Percentiles rank a stretch among this genome's conserved stretches.
phyloP scores from a whole-genome alignment of 2,113 vertebrate genomes.

The Crotophaga sulcirostris region DNA sequence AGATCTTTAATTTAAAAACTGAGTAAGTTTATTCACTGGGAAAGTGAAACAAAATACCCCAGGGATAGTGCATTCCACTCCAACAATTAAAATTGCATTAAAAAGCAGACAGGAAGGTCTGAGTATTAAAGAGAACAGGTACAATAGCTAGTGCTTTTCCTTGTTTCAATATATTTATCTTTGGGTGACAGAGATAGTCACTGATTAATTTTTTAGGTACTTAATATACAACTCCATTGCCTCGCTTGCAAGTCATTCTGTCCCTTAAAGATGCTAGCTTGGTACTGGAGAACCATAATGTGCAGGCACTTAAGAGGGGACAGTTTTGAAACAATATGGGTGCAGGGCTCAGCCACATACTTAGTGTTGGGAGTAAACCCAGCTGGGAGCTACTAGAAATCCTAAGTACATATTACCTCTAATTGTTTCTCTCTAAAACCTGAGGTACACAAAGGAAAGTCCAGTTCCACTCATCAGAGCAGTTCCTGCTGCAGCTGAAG shows the following conservation, averaged over 20 bases:
- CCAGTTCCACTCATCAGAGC: not conserved
- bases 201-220: conserved; percentile 46
- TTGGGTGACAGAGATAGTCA: conserved; percentile 33
- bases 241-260: conserved; percentile 18
- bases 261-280: conserved; percentile 3
- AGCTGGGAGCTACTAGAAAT: not conserved
- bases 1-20: conserved; percentile 78
- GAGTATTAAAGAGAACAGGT: conserved; percentile 24
- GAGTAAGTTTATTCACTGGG: conserved; percentile 67
- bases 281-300: not conserved
- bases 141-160: conserved; percentile 45
- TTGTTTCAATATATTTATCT: conserved; percentile 49
- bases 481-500: not conserved
- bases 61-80: conserved; percentile 33
- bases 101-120: conserved; percentile 48
- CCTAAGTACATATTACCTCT: not conserved
- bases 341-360: not conserved
- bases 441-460: not conserved
- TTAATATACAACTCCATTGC: conserved; percentile 43
- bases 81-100: conserved; percentile 72
- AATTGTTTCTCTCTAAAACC: not conserved
- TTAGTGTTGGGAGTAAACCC: not conserved
- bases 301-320: not conserved
- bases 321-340: not conserved
- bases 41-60: conserved; percentile 64